phyloP scores from a whole-genome alignment of 1,140 invertebrate species.

The Lasioglossum albipes region DNA sequence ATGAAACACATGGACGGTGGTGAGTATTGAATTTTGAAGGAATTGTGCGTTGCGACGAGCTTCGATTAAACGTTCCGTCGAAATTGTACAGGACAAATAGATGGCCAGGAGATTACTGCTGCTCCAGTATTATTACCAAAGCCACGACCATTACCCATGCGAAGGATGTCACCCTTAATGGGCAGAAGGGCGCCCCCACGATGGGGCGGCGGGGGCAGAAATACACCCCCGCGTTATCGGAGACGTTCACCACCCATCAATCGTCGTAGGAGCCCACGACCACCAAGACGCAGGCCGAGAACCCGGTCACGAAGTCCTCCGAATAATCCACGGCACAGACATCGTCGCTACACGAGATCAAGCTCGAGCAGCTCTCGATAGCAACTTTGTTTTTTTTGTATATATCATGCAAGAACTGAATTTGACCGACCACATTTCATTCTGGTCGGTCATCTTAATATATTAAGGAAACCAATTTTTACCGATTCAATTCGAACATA shows the following conservation, averaged over 20 bases:
- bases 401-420: constrained; percentile 48
- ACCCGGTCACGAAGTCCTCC: constrained; percentile 83
- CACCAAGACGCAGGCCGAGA: constrained; percentile 82
- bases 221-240: constrained; percentile 80
- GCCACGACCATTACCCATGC: constrained; percentile 83
- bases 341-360: constrained; percentile 89
- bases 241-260: constrained; percentile 85
- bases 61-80: not conserved
- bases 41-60: not conserved
- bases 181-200: constrained; percentile 82
- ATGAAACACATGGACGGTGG: constrained; percentile 99
- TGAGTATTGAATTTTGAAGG: constrained; percentile 62
- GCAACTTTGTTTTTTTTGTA: constrained; percentile 60
- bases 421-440: constrained; percentile 33
- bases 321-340: constrained; percentile 81
- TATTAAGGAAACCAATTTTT: constrained; percentile 44
- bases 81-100: constrained; percentile 84
- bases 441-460: constrained; percentile 32
- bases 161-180: constrained; percentile 84
- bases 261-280: constrained; percentile 83
- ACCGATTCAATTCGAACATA: constrained; percentile 31
- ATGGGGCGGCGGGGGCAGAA: constrained; percentile 75
- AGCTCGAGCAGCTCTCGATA: constrained; percentile 90
- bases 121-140: constrained; percentile 92
- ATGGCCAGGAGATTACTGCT: constrained; percentile 96